Evolutionary conservation across 2,888 invertebrate species (phyloP), one percentile per base, ranked within the genome.

Genomic region (Caenorhabditis sp.): DNA sequence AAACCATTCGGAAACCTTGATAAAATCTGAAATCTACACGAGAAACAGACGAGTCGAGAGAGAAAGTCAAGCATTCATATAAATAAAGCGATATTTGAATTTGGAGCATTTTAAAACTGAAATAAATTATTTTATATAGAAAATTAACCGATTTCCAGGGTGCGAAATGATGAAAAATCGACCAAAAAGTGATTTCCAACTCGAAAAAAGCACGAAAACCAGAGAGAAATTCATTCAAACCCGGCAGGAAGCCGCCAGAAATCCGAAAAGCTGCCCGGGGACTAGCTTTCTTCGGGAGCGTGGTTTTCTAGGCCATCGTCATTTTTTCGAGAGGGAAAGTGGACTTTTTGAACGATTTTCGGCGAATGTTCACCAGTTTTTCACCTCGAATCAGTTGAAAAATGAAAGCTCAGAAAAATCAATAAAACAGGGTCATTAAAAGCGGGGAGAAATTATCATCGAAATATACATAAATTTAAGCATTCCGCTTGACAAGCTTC

Each of bases 401-500:
- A 44, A 22, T 56, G 72, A 73, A 73, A 73, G 72, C 61, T 68
- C 66, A 51, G 51, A 63, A 64, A 28, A 61, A 49, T 73, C 72
- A 73, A 73, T 73, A 73, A 59, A 73, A 73, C 72, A 44, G 61
- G 47, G 58, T 70, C n/a, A n/a, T n/a, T n/a, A n/a, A n/a, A n/a
- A n/a, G n/a, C n/a, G n/a, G n/a, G n/a, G n/a, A n/a, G n/a, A n/a
- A n/a, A n/a, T n/a, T n/a, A n/a, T n/a, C n/a, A n/a, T n/a, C 59
- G 8, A 68, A 75, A 75, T 68, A 49, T 69, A 59, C 68, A 68
- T 68, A 16, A 68, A 41, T 26, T 63, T 31, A 74, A 12, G 79
- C 79, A n/a, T 83, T 83, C 41, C 83, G n/a, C 19, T 83, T 83
- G 22, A 79, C 79, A 31, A 83, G 26, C 58, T 77, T 83, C 41